Percentiles rank a stretch among this genome's conserved stretches.
Conservation (phyloP, 2,797 vertebrate species). For the Anguilla anguilla region DNA sequence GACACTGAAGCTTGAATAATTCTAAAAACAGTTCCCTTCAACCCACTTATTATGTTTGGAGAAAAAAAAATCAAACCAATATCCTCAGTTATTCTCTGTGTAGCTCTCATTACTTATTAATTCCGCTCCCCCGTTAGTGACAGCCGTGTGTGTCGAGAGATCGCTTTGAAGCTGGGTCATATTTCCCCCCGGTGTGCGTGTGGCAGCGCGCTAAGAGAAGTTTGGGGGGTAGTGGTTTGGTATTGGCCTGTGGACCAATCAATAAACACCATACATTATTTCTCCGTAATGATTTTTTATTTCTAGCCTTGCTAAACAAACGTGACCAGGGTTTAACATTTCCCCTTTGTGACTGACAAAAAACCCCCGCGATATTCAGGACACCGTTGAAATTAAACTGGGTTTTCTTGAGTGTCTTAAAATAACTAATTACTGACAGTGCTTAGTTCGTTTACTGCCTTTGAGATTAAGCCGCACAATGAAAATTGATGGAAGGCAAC, state of each 20-base stretch:
- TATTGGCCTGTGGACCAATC: neutral
- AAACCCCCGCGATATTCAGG: neutral
- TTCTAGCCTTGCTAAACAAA: neutral
- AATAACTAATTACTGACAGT: neutral
- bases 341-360: neutral
- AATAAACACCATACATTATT: neutral
- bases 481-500: neutral
- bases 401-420: neutral
- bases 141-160: neutral
- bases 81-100: neutral
- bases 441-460: neutral
- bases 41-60: neutral
- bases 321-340: neutral
- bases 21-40: neutral
- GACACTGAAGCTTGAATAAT: neutral
- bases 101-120: constrained; percentile 14
- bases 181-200: neutral
- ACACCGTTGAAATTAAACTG: neutral
- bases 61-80: neutral
- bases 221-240: neutral
- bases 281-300: neutral
- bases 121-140: neutral
- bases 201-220: neutral
- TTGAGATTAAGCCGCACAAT: neutral
- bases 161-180: constrained; percentile 13